A percentile compares a stretch with the other conserved stretches of the same genome.
Conservation (phyloP, 1,140 invertebrate species). For the Drosophila biarmipes region DNA sequence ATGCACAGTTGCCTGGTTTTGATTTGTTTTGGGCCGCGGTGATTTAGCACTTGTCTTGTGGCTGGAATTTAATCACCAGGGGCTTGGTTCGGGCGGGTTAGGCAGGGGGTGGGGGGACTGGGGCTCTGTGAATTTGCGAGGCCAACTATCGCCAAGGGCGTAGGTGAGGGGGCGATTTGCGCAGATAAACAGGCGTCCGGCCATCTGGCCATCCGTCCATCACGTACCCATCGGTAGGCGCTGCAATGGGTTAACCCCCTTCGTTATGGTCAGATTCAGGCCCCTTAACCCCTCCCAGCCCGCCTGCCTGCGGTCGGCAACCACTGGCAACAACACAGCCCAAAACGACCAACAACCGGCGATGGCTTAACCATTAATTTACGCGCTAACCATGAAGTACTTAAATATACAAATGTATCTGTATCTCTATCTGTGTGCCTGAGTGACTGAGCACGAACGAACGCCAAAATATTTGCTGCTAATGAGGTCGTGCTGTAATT, state of each 20-base stretch:
- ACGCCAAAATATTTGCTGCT: constrained; percentile 71
- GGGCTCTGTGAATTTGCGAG: constrained; percentile 1
- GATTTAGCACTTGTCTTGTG: constrained; percentile 75
- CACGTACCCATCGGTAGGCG: not conserved
- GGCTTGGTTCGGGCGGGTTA: not conserved
- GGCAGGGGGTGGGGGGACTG: not conserved
- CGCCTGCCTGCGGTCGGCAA: constrained; percentile 33
- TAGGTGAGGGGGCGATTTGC: not conserved
- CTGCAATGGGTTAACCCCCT: constrained; percentile 15
- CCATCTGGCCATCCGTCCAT: not conserved
- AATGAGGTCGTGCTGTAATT: constrained; percentile 69
- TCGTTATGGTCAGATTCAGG: constrained; percentile 27
- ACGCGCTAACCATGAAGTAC: constrained; percentile 78
- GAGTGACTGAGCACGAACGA: constrained; percentile 47
- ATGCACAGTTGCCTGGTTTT: constrained; percentile 44
- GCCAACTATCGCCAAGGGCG: constrained; percentile 1
- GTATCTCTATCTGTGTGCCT: constrained; percentile 43
- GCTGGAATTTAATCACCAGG: constrained; percentile 62
- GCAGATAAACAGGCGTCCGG: not conserved
- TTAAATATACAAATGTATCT: constrained; percentile 77
- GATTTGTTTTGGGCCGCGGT: constrained; percentile 62
- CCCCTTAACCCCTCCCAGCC: not conserved
- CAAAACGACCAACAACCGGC: constrained; percentile 34
- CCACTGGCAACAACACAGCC: constrained; percentile 42
- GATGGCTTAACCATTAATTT: constrained; percentile 78